Evolutionary conservation across 2,113 vertebrate species (phyloP).

Genomic region (Vulpes vulpes): DNA sequence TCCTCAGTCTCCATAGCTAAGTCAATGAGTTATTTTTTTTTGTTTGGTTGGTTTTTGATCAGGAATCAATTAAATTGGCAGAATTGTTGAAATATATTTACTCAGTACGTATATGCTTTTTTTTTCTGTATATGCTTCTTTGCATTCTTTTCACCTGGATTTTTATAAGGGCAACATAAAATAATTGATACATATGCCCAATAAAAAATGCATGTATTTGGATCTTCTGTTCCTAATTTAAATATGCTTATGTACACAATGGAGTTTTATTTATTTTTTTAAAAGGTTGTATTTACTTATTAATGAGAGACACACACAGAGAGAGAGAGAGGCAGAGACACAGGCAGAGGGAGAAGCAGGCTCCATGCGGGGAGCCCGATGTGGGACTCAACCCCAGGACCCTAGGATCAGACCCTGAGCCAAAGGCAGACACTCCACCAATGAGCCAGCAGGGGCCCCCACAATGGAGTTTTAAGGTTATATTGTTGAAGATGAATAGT

Average conservation of each 20-base stretch:
- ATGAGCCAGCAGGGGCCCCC: too few species aligned
- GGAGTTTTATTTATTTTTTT: background rate
- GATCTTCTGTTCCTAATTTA: background rate
- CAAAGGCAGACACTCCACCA: too few species aligned
- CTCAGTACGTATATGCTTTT: background rate
- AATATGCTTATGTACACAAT: background rate
- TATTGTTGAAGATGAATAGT: background rate
- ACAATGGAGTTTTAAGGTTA: background rate
- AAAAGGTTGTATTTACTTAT: too few species aligned
- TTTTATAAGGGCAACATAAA: background rate
- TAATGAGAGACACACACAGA: too few species aligned
- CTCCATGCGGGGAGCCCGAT: too few species aligned
- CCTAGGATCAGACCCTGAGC: too few species aligned
- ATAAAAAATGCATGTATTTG: background rate
- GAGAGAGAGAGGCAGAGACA: too few species aligned
- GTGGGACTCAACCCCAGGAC: too few species aligned
- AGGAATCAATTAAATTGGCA: background rate
- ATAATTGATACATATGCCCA: background rate
- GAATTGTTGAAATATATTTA: background rate
- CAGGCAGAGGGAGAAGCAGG: too few species aligned
- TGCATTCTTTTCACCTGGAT: background rate
- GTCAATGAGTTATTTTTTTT: background rate
- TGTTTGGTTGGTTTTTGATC: background rate
- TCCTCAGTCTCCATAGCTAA: background rate
- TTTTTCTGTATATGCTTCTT: background rate